Evolutionary conservation across 30 jellyfish, hydroid and myxozoan species (phyloP).

Genomic region (Pelagia noctiluca): DNA sequence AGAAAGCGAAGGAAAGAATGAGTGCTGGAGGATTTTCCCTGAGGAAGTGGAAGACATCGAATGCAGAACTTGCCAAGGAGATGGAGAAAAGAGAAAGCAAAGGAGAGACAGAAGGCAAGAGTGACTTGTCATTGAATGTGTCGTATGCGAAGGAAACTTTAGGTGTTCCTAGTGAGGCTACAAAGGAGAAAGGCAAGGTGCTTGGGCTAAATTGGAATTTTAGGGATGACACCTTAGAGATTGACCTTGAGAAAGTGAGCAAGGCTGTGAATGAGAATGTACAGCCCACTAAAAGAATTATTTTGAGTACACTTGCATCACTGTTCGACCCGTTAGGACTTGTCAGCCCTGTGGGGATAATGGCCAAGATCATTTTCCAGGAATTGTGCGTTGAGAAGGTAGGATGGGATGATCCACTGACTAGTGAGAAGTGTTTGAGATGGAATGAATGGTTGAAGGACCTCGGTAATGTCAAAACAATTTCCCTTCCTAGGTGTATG

Average conservation of each 20-base stretch:
- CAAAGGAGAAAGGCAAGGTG: no score
- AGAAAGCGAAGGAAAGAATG: background rate
- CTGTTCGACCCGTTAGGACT: no score
- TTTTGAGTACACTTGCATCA: no score
- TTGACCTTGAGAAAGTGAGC: no score
- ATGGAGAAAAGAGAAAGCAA: background rate
- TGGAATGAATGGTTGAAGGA: background rate
- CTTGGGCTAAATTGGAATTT: no score
- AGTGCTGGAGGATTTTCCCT: background rate
- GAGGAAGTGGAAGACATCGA: background rate
- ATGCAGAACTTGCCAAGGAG: constrained; percentile 5
- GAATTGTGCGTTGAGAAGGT: no score
- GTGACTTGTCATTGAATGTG: background rate
- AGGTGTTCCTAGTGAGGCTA: background rate
- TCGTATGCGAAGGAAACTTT: background rate
- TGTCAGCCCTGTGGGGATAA: background rate
- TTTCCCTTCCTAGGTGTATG: background rate
- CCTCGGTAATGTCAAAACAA: constrained; percentile 1
- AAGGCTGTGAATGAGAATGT: no score
- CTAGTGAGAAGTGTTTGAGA: background rate
- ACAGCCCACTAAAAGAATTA: no score
- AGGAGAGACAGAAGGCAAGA: background rate
- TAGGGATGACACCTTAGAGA: no score
- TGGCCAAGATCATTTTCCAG: no score
- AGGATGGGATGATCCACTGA: constrained; percentile 7